These are phyloP conservation scores for Scaptomyza montana DNA, from an alignment of 1,140 invertebrate genomes.

Conservation along the genomic window DNA sequence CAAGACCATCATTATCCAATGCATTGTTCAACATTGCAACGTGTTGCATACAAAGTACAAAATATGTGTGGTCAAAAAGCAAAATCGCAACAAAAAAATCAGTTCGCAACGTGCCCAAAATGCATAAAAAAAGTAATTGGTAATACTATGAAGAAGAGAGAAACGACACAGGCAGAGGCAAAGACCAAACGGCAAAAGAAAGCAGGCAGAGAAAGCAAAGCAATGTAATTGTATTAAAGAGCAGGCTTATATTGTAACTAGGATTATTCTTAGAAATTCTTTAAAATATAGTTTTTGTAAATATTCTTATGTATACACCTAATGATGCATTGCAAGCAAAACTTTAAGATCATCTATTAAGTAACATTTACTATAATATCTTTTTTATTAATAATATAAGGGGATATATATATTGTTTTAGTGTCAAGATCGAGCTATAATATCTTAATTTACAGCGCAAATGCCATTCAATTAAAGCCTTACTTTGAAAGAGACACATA, in stretches of 20 bases:
- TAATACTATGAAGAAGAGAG: conserved; percentile 15
- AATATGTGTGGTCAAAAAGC: conserved; percentile 26
- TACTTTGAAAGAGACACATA: too few relatives aligned
- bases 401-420: neutral
- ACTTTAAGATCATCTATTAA: neutral
- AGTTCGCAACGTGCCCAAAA: conserved; percentile 60
- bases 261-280: conserved; percentile 12
- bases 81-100: conserved; percentile 46
- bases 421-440: too few relatives aligned
- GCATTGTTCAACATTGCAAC: conserved; percentile 48
- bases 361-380: too few relatives aligned
- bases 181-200: conserved; percentile 18
- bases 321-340: conserved; percentile 21
- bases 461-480: too few relatives aligned
- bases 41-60: conserved; percentile 63
- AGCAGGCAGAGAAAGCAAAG: conserved; percentile 39
- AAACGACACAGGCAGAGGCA: conserved; percentile 35
- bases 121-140: conserved; percentile 50
- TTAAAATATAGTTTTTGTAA: conserved; percentile 8
- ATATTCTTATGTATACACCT: conserved; percentile 21
- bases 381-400: too few relatives aligned
- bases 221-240: conserved; percentile 7
- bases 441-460: too few relatives aligned
- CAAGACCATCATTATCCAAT: conserved; percentile 48
- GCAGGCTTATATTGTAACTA: conserved; percentile 27